Conservation (phyloP, 2,888 invertebrate species). For the Leptinotarsa haldemani region DNA sequence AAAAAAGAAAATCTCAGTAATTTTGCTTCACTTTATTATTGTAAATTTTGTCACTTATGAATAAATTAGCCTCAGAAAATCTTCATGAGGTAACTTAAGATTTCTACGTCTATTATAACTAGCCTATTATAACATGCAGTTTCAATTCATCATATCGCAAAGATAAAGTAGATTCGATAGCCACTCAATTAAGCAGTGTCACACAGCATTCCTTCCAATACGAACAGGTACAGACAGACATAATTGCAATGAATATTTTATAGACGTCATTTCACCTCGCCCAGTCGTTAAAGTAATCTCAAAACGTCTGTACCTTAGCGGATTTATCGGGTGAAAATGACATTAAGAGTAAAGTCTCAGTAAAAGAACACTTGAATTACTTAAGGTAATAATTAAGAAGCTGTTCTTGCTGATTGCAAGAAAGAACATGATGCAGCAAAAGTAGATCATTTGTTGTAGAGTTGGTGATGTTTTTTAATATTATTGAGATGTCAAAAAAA, state of each 20-base stretch:
- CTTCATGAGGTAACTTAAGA: too few relatives aligned
- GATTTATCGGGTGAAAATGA: slow-evolving; percentile 11
- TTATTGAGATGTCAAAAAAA: too few relatives aligned
- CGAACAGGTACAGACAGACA: slow-evolving; percentile 19
- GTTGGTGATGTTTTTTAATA: too few relatives aligned
- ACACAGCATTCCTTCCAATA: slow-evolving; percentile 22
- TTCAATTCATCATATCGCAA: slow-evolving; percentile 21
- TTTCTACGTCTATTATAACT: not conserved
- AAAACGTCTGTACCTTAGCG: slow-evolving; percentile 6
- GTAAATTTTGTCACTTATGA: too few relatives aligned
- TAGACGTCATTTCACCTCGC: slow-evolving; percentile 18
- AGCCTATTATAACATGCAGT: slow-evolving; percentile 6
- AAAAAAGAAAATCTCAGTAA: too few relatives aligned
- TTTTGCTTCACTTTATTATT: too few relatives aligned
- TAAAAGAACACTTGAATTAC: slow-evolving; percentile 3
- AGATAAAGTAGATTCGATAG: slow-evolving; percentile 26
- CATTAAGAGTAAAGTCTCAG: slow-evolving; percentile 6
- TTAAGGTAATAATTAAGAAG: not conserved
- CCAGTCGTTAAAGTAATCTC: slow-evolving; percentile 16
- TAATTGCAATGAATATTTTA: slow-evolving; percentile 27
- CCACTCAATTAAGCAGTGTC: slow-evolving; percentile 24
- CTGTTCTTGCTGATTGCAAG: not conserved
- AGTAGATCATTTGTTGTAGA: too few relatives aligned
- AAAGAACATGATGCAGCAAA: not conserved
- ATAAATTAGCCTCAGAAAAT: too few relatives aligned